Percentiles rank a stretch among this genome's conserved stretches.
phyloP scores from a whole-genome alignment of 1,140 invertebrate genomes.

The Elymnias hypermnestra region DNA sequence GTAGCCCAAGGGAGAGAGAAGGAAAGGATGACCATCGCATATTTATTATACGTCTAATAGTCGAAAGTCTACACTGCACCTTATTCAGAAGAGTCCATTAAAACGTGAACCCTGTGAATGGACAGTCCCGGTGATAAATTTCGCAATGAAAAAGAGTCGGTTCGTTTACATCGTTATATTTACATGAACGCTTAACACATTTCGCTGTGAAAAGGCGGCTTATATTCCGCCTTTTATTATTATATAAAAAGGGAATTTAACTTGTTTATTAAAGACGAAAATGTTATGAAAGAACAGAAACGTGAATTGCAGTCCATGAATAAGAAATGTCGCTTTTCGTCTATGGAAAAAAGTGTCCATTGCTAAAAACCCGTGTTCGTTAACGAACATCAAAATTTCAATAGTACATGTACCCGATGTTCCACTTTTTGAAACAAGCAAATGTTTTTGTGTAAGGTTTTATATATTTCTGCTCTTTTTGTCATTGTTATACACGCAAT shows the following conservation, averaged over 20 bases:
- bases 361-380: too few species aligned
- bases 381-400: too few species aligned
- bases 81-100: constrained; percentile 12
- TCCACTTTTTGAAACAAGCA: too few species aligned
- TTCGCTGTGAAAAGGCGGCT: constrained; percentile 1
- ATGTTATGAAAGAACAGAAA: constrained; percentile 1
- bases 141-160: constrained; percentile 5
- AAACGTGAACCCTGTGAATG: constrained; percentile 5
- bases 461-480: too few species aligned
- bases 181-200: constrained; percentile 12
- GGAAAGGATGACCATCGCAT: too few species aligned
- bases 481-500: too few species aligned
- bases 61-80: neutral
- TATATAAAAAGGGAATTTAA: neutral
- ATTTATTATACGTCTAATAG: neutral
- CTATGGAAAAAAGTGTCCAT: neutral
- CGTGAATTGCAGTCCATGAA: neutral
- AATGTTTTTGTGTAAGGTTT: too few species aligned
- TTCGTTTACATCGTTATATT: constrained; percentile 11
- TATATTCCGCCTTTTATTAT: constrained; percentile 1
- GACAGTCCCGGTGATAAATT: neutral
- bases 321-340: neutral
- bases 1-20: too few species aligned
- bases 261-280: constrained; percentile 8
- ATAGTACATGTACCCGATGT: too few species aligned